Evolutionary conservation across 2,888 invertebrate species (phyloP).

Genomic region (Agriopis leucophaearia): DNA sequence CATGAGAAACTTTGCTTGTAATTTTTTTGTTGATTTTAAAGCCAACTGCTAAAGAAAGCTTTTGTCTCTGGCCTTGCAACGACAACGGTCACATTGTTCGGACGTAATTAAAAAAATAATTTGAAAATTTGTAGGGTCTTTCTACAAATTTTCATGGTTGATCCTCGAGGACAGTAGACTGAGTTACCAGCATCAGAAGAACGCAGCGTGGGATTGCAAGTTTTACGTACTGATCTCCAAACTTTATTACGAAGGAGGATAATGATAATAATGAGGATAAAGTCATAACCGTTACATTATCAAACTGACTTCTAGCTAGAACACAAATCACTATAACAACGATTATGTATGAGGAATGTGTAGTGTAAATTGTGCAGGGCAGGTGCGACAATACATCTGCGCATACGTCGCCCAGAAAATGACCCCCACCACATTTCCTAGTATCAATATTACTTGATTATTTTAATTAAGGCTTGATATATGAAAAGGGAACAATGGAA

Average conservation of each 20-base stretch:
- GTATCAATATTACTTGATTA: slow-evolving; percentile 48
- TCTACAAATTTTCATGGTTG: no score
- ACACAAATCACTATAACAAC: slow-evolving; percentile 52
- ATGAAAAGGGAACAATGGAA: neutral
- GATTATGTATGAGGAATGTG: slow-evolving; percentile 60
- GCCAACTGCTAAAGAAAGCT: no score
- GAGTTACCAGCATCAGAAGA: no score
- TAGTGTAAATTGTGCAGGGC: slow-evolving; percentile 67
- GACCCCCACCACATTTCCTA: slow-evolving; percentile 60
- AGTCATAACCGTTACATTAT: slow-evolving; percentile 10
- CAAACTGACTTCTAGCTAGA: slow-evolving; percentile 23
- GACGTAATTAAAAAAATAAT: no score
- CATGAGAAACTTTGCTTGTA: no score
- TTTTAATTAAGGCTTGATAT: slow-evolving; percentile 37
- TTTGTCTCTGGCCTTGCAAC: no score
- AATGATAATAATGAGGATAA: neutral
- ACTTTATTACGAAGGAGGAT: no score
- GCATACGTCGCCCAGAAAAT: slow-evolving; percentile 61
- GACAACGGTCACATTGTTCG: no score
- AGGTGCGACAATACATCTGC: slow-evolving; percentile 80
- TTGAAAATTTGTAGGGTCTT: no score
- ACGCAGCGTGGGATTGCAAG: neutral
- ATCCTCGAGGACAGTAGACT: no score
- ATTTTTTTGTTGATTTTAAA: no score
- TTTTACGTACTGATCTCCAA: neutral